These are phyloP conservation scores for Phymorhynchus buccinoides DNA, from an alignment of 1,140 invertebrate species.

Conservation along the genomic window DNA sequence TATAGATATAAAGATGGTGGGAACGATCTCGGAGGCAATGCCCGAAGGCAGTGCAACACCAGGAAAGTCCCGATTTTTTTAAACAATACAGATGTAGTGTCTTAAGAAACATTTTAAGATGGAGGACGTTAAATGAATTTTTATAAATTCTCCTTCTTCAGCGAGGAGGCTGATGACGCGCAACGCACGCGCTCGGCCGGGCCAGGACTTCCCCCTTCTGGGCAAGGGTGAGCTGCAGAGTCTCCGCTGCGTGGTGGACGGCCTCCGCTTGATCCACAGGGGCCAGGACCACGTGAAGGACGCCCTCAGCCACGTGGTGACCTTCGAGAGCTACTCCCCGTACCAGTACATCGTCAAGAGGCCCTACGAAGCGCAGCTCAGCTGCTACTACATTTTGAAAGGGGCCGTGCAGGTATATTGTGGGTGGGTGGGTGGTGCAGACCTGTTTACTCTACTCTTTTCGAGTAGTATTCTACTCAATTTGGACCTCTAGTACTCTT, in stretches of 20 bases:
- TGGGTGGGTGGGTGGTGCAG: no score
- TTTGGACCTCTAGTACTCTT: no score
- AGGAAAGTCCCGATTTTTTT: no score
- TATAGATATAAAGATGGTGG: no score
- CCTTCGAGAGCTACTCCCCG: conserved; percentile 57
- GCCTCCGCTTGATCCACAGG: conserved; percentile 63
- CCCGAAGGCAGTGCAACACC: no score
- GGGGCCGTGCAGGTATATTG: conserved; percentile 64
- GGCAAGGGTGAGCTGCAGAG: conserved; percentile 56
- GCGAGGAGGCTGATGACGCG: conserved; percentile 56
- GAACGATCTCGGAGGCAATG: no score
- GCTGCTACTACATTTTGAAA: conserved; percentile 64
- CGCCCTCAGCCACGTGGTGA: conserved; percentile 57
- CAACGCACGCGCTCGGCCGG: conserved; percentile 49
- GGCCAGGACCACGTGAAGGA: conserved; percentile 66
- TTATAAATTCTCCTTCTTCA: no score
- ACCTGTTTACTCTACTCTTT: no score
- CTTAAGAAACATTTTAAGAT: no score
- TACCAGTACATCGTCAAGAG: conserved; percentile 60
- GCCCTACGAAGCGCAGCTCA: conserved; percentile 55
- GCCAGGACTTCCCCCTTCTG: conserved; percentile 38
- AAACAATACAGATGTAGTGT: no score
- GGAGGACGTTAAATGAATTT: no score
- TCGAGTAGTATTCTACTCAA: no score
- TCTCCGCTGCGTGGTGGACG: conserved; percentile 62